Conservation (phyloP, 1,140 invertebrate genomes). For the Chironomus tepperi region DNA sequence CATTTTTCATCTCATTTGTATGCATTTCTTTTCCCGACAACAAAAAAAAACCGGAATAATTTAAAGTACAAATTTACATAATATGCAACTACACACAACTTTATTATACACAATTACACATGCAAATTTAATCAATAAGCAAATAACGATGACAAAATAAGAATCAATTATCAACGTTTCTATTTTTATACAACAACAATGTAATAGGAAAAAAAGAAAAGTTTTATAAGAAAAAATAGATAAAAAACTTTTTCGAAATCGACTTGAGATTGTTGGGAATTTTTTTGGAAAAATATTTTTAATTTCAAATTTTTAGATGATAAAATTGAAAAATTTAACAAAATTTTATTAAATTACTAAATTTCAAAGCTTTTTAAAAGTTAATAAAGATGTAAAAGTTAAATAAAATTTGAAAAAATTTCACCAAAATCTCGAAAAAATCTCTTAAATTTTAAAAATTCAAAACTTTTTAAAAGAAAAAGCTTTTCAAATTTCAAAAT, state of each 20-base stretch:
- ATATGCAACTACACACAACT: not conserved
- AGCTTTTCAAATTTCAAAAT: no score
- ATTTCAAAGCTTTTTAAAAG: no score
- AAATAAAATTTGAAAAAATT: no score
- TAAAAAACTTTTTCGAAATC: not conserved
- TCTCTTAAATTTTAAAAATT: no score
- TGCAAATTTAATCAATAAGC: not conserved
- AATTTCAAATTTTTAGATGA: no score
- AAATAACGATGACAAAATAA: slow-evolving; percentile 2
- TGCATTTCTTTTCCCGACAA: not conserved
- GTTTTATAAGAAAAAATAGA: not conserved
- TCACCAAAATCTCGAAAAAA: no score
- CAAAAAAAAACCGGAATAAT: slow-evolving; percentile 22
- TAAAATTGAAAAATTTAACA: no score
- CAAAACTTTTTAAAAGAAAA: no score
- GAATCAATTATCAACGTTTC: slow-evolving; percentile 7
- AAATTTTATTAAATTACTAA: no score
- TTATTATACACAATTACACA: slow-evolving; percentile 14
- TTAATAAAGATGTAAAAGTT: no score
- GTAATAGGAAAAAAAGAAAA: not conserved
- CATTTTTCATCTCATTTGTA: not conserved
- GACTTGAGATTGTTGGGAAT: no score
- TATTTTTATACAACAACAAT: slow-evolving; percentile 21
- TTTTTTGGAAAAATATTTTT: no score
- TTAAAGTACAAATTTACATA: slow-evolving; percentile 23